Evolutionary conservation across 64 coral and sea anemone genomes (phyloP).

Genomic region (Pocillopora verrucosa): DNA sequence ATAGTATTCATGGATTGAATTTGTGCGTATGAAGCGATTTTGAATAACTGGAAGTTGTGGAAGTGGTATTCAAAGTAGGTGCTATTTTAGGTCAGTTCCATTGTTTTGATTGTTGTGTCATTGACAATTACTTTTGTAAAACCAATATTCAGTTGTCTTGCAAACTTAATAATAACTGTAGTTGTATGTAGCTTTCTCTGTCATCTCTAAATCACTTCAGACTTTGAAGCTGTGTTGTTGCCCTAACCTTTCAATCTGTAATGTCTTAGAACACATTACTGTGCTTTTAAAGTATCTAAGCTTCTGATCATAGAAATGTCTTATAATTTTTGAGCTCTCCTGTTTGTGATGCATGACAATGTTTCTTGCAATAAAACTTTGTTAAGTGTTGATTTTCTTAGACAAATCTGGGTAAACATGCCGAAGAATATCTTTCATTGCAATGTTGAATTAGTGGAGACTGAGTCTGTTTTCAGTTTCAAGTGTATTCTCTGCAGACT

Average conservation of each 20-base stretch:
- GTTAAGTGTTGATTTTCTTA: not conserved
- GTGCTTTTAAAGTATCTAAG: not conserved
- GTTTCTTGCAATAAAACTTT: not conserved
- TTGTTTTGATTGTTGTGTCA: constrained; percentile 2
- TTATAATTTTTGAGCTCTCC: not conserved
- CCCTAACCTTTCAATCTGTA: not conserved
- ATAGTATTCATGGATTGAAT: not conserved
- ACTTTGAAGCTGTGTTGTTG: not conserved
- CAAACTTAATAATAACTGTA: not conserved
- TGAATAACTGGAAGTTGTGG: not conserved
- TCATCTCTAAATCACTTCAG: not conserved
- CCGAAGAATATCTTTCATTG: not conserved
- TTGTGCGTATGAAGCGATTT: not conserved
- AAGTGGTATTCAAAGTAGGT: not conserved
- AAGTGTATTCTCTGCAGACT: not conserved
- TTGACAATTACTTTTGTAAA: not conserved
- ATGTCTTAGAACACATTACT: not conserved
- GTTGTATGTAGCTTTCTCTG: not conserved
- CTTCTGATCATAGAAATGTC: too few species aligned
- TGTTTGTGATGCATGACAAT: not conserved
- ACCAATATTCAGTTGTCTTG: not conserved
- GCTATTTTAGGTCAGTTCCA: constrained; percentile 15
- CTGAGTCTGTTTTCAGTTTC: not conserved
- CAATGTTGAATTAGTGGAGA: not conserved
- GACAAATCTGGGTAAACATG: not conserved